Percentiles rank a stretch among this genome's conserved stretches.
phyloP scores from a whole-genome alignment of 2,888 invertebrate species.

The Lampropteryx suffumata region DNA sequence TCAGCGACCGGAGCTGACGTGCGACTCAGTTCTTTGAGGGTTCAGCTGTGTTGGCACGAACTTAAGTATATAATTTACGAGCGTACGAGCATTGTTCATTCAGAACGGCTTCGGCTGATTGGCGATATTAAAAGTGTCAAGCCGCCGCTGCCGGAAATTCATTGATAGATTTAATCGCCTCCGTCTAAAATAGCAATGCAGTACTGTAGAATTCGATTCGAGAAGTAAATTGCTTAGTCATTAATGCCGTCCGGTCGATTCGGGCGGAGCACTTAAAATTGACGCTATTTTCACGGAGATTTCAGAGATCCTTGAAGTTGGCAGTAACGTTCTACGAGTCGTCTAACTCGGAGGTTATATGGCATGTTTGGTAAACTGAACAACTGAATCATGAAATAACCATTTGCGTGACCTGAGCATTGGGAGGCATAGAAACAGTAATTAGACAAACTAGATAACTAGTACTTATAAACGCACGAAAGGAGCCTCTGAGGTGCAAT shows the following conservation, averaged over 20 bases:
- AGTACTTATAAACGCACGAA: too few relatives aligned
- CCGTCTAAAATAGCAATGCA: constrained; percentile 69
- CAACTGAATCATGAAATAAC: not conserved
- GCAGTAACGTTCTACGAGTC: constrained; percentile 34
- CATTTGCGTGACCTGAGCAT: too few relatives aligned
- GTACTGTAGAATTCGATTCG: constrained; percentile 65
- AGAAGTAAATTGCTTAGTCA: constrained; percentile 76
- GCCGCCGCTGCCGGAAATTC: constrained; percentile 77
- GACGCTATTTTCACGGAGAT: constrained; percentile 64
- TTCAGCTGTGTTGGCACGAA: constrained; percentile 53
- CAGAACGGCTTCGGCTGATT: constrained; percentile 71
- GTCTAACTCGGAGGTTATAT: not conserved
- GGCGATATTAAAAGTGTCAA: constrained; percentile 81
- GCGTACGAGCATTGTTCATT: constrained; percentile 75
- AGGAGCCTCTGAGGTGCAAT: too few relatives aligned
- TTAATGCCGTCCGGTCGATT: constrained; percentile 78
- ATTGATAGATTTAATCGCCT: constrained; percentile 80
- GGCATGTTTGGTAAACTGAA: constrained; percentile 1
- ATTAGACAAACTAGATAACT: too few relatives aligned
- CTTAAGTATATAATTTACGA: constrained; percentile 76
- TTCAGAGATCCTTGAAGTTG: constrained; percentile 54
- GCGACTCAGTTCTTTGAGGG: constrained; percentile 39
- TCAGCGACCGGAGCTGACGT: constrained; percentile 24
- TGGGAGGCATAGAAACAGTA: too few relatives aligned
- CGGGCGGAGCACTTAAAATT: constrained; percentile 62